A percentile compares a stretch with the other conserved stretches of the same genome.
These are phyloP conservation scores for Crax fasciolata DNA, from an alignment of 2,797 vertebrate species.

Conservation along the genomic window DNA sequence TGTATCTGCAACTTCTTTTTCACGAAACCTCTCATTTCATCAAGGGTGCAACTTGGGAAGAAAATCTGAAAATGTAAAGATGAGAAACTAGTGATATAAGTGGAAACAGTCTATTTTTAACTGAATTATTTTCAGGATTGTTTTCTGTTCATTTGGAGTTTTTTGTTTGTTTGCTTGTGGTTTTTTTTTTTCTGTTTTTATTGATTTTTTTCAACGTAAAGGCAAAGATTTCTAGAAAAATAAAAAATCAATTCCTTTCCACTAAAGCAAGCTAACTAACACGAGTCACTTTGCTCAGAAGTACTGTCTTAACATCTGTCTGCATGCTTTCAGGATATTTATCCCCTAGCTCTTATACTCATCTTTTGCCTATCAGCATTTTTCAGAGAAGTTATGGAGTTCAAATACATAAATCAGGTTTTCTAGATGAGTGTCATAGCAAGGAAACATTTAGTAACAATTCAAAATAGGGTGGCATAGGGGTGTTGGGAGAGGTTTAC, in stretches of 20 bases:
- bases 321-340: background rate
- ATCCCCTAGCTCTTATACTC: background rate
- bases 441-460: background rate
- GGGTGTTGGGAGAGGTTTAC: background rate
- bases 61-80: background rate
- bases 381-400: background rate
- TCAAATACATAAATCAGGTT: background rate
- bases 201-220: background rate
- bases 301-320: fast-evolving
- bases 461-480: background rate
- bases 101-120: background rate
- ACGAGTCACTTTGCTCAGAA: background rate
- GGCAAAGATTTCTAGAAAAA: background rate
- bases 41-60: background rate
- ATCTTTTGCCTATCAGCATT: background rate
- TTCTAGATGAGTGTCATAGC: background rate
- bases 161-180: background rate
- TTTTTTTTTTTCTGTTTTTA: background rate
- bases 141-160: background rate
- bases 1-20: background rate
- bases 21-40: background rate
- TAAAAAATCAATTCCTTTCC: background rate
- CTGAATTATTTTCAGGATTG: background rate
- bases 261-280: background rate
- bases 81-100: background rate